phyloP scores from a whole-genome alignment of 2,888 invertebrate genomes.

The Acrocyrtus sp. region DNA sequence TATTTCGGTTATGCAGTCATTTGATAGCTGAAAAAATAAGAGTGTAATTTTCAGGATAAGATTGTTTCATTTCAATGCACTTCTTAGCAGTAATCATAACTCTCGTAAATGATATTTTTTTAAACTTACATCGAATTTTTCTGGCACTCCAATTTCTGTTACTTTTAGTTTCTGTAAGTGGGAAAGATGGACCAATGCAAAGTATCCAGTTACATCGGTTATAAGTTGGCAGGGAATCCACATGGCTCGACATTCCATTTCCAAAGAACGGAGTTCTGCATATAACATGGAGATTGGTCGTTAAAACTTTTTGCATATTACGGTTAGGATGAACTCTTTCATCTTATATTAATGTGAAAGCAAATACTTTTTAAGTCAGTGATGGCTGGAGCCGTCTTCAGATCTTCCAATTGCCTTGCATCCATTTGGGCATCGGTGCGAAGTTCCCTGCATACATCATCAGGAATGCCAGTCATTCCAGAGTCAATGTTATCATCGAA shows the following conservation, averaged over 20 bases:
- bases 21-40: conserved; percentile 28
- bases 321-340: too few relatives aligned
- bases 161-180: conserved; percentile 48
- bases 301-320: too few relatives aligned
- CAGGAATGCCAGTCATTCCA: conserved; percentile 52
- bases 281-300: too few relatives aligned
- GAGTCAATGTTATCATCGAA: conserved; percentile 56
- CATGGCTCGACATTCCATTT: conserved; percentile 51
- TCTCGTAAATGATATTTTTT: background rate
- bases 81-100: background rate
- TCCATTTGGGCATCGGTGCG: conserved; percentile 1
- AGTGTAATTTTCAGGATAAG: too few relatives aligned
- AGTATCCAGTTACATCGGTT: conserved; percentile 58
- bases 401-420: conserved; percentile 22
- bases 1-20: conserved; percentile 40
- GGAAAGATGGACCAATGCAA: conserved; percentile 48
- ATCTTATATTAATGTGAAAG: too few relatives aligned
- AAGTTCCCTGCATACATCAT: conserved; percentile 34
- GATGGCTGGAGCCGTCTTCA: conserved; percentile 28
- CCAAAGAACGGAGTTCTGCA: conserved; percentile 34
- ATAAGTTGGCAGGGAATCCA: conserved; percentile 52
- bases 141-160: conserved; percentile 54
- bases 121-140: conserved; percentile 51
- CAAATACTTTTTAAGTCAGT: conserved; percentile 44
- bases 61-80: background rate